Base-by-base conservation (phyloP, 1,140 invertebrate species). In the Mya arenaria region DNA sequence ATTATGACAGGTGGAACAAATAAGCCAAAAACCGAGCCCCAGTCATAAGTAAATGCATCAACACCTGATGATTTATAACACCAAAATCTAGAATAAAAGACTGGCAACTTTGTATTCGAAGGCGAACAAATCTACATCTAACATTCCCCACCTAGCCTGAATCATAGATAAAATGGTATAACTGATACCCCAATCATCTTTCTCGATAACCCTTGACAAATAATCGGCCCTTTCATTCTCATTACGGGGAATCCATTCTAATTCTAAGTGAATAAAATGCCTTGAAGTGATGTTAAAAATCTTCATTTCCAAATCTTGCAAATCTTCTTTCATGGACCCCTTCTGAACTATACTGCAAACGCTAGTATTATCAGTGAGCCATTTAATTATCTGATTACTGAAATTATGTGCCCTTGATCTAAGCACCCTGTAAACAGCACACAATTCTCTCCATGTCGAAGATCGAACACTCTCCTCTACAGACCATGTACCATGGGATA, bases 121-220 rank as follows among this genome's bases (percentile, higher is more conserved):
- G 8, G 55, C 66, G 63, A 72, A 80, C n/a, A 41, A 41, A 52
- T 71, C 65, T n/a, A 81, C 28, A 23, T 48, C 32, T 5, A 81
- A 72, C 17, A 32, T 39, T 5, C 78, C 68, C 55, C 55, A 65
- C 25, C 15, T 30, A 56, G 39, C 32, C 17, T 60, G 28, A 4
- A 80, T 28, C 36, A 80, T 34, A 25, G 19, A 1, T 32, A 81
- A 66, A 41, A 72, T 10, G 5, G 23, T 17, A 19, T 4, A 41
- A 8, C 23, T 56, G 44, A 73, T 78, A 13, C 66, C 56, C 58
- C 69, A 68, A n/a, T 80, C 74, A n/a, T 72, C 66, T 25, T 72
- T 65, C 48, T 68, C 62, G 6, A 71, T 44, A 41, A 58, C 72
- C 37, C 17, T 60, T 3, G 58, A 75, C n/a, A 60, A 63, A 44